Evolutionary conservation across 1,140 invertebrate species (phyloP).

Genomic region (Trachelipus rathkii): DNA sequence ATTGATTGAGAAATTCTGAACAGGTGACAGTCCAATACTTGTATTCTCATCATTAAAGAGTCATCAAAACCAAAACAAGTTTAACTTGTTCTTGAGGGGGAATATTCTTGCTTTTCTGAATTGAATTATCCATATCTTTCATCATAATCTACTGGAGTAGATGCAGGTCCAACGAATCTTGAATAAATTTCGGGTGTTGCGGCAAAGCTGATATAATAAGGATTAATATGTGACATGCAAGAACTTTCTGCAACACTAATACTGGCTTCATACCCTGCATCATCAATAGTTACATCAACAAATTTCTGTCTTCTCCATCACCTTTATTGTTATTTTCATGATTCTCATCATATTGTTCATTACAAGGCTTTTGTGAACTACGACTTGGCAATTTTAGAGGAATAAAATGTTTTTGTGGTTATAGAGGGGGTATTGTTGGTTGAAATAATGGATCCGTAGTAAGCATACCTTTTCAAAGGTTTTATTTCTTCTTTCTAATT

Average conservation of each 20-base stretch:
- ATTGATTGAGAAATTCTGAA: neutral
- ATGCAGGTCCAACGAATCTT: neutral
- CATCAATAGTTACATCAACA: neutral
- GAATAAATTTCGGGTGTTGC: neutral
- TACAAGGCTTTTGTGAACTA: neutral
- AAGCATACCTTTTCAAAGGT: neutral
- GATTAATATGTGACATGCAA: neutral
- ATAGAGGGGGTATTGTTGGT: neutral
- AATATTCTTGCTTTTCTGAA: neutral
- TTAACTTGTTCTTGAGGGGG: neutral
- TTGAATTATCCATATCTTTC: neutral
- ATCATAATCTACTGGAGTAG: neutral
- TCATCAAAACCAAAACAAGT: conserved; percentile 6
- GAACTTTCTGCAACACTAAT: neutral
- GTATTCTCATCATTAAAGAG: neutral
- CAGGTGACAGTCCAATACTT: neutral
- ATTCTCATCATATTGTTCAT: neutral
- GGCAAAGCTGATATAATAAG: neutral
- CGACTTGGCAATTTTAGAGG: neutral
- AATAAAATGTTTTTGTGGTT: neutral
- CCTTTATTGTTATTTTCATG: neutral
- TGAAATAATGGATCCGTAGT: neutral
- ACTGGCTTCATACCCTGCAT: neutral
- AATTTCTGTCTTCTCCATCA: neutral
- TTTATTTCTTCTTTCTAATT: conserved; percentile 1